phyloP scores from a whole-genome alignment of 2,888 invertebrate species.

The Anthoptus insignis region DNA sequence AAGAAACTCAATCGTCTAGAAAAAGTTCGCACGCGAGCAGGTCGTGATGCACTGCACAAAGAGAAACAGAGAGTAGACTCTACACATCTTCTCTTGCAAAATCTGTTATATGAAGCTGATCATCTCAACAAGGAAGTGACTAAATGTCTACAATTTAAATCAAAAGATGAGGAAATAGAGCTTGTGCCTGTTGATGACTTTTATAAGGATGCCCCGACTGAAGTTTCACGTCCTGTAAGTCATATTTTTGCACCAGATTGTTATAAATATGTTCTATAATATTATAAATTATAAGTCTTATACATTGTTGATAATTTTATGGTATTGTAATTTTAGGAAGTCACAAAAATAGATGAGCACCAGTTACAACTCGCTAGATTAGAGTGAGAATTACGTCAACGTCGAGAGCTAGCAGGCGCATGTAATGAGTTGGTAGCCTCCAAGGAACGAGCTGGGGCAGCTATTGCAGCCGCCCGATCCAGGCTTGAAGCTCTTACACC shows the following conservation, averaged over 20 bases:
- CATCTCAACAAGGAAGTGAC: conserved; percentile 98
- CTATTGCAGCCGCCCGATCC: conserved; percentile 91
- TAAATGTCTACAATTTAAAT: conserved; percentile 97
- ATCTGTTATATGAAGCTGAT: conserved; percentile 97
- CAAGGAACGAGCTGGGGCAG: conserved; percentile 92
- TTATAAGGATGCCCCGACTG: conserved; percentile 91
- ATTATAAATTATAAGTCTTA: too few species aligned
- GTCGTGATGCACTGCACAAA: conserved; percentile 93
- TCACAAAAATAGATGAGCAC: conserved; percentile 91
- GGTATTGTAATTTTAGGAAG: conserved; percentile 77
- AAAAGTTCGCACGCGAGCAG: conserved; percentile 94
- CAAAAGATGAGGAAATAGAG: conserved; percentile 97
- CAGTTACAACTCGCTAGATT: conserved; percentile 94
- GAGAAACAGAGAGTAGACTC: conserved; percentile 97
- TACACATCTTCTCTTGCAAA: conserved; percentile 96
- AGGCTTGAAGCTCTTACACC: conserved; percentile 94
- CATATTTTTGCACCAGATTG: neutral
- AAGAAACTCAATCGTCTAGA: conserved; percentile 97
- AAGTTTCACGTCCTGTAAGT: conserved; percentile 89
- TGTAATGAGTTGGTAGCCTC: conserved; percentile 92
- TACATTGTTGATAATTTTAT: too few species aligned
- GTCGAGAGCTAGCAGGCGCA: conserved; percentile 93
- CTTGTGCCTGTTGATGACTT: conserved; percentile 95
- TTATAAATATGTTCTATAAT: too few species aligned
- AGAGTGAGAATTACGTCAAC: conserved; percentile 96